A percentile compares a stretch with the other conserved stretches of the same genome.
Conservation (phyloP, 1,140 invertebrate species). For the Caenorhabditis latens region DNA sequence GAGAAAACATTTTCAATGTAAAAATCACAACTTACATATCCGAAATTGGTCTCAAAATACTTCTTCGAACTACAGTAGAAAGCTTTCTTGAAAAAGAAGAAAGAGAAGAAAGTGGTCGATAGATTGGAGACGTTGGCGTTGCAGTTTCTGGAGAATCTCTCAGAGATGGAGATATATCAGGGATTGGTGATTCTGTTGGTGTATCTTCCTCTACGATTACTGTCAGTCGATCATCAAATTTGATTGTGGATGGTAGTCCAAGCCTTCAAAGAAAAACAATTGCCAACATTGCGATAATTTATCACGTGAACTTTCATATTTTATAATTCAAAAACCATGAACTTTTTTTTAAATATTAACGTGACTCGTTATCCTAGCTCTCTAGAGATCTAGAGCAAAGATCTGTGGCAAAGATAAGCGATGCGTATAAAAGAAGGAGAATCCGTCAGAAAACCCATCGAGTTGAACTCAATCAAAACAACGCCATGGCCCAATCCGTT, state of each 20-base stretch:
- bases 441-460: background rate
- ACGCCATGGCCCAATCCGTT: constrained; percentile 59
- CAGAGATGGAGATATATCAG: background rate
- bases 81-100: constrained; percentile 44
- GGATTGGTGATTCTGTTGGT: constrained; percentile 4
- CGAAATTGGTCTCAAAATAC: constrained; percentile 36
- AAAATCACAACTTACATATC: background rate
- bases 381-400: background rate
- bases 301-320: no score
- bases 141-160: constrained; percentile 21
- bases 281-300: no score
- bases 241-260: background rate
- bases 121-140: constrained; percentile 5
- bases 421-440: background rate
- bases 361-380: background rate
- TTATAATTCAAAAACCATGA: background rate
- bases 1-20: background rate
- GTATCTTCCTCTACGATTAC: constrained; percentile 43
- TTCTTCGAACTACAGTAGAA: constrained; percentile 33
- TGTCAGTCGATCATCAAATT: constrained; percentile 12
- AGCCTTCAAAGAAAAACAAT: background rate
- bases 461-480: background rate
- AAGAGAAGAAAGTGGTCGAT: constrained; percentile 7
- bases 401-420: background rate
- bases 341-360: background rate